Evolutionary conservation across 2,797 vertebrate genomes (phyloP), one percentile per base, ranked within the genome.

Genomic region (Hoplostethus atlanticus): DNA sequence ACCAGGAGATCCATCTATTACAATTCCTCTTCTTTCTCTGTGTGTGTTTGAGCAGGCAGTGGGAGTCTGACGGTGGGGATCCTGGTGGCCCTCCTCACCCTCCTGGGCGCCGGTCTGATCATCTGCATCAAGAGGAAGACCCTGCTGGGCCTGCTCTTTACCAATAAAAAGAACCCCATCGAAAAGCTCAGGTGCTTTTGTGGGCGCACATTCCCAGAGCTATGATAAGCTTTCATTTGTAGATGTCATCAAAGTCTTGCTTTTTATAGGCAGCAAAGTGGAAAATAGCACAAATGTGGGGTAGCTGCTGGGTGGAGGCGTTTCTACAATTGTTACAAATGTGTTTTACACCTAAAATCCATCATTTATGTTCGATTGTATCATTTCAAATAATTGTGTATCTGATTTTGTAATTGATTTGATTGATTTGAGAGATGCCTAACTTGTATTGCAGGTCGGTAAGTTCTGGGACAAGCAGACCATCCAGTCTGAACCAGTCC

Each of bases 131-230:
- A 97, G 89, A 96, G 96, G 82, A 98, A 96, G 86, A 90, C 92
- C 38, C 86, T 98, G 6, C 87, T 95, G 53, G 87, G 80, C 21
- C 92, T 96, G 77, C 84, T 99, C 64, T 95, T 96, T 85, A 91
- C 93, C 67, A 95, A 95, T 76, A 97, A 97, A 76, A 98, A 98
- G 85, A 96, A 93, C 68, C 95, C 96, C 50, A 94, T 97, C 0
- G 96, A 98, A 87, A 99, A 98, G 91, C 92, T 97, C 74, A 97
- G 98, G 98, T 98, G 92, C 31, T 2, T 68, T 21, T 30, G 15
- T 17, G 6, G 2, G 21, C 34, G 30, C 38, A 8, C 34, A 1
- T 62, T 60, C 51, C 21, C 36, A 34, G 7, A 16, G 5, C 12
- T 0, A 21, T 44, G 4, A 50, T n/a, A 5, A 55, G 4, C 46